Base-by-base conservation (phyloP, 2,113 vertebrate genomes). In the Xiphias gladius region DNA sequence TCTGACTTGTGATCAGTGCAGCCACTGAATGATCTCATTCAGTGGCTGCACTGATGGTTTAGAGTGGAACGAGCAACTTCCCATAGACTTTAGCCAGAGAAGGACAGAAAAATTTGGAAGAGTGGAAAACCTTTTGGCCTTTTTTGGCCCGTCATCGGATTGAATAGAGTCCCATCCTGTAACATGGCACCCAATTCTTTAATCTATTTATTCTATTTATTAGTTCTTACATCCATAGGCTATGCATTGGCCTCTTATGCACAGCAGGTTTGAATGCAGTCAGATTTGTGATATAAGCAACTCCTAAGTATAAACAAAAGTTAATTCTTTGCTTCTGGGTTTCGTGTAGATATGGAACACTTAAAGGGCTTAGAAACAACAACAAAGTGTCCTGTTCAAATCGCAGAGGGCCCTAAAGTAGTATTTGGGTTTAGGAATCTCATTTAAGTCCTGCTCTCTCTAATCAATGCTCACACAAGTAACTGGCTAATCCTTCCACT, bases 401-500 rank as follows among this genome's bases (percentile, higher is more conserved):
- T 20, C 54, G 14, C 52, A 57, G 37, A 7, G 63, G 22, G 35
- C 37, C 64, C 59, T 24, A 12, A 54, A 57, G 61, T 55, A 46
- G 35, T 63, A 26, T 66, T 52, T 76, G 48, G 50, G 17, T 57
- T 22, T 4, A 28, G 28, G 61, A 63, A 63, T 26, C 72, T 71
- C 26, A 32, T 76, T 62, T 68, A 58, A 79, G 75, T 58, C 41
- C 55, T 4, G 67, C 28, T 7, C 63, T 26, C 32, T 68, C 2
- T 61, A 74, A 88, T 82, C 72, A 66, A 65, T 81, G 73, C 73
- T 80, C 50, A 14, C 58, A 62, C 46, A 48, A 72, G 50, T 22
- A 59, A 32, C 61, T 16, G 0, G 35, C 43, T 80, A 63, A 88
- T 87, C 70, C 65, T 48, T 69, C 64, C 66, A 71, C 63, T 68